These are phyloP conservation scores for Amia ocellicauda DNA, from an alignment of 2,113 vertebrate genomes.

Conservation along the genomic window DNA sequence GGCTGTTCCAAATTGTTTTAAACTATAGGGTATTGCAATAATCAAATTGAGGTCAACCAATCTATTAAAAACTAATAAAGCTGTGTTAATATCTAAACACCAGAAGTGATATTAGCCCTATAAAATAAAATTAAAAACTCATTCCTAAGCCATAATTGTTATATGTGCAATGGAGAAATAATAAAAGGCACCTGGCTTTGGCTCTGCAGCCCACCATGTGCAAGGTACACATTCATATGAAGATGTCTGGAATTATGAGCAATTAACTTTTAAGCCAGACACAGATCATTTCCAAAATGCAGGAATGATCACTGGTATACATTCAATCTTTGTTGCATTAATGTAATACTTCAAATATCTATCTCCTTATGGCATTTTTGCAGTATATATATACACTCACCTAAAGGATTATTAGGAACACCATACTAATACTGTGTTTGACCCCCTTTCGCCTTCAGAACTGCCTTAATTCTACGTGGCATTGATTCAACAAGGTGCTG, in stretches of 20 bases:
- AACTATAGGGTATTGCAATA: slow-evolving; percentile 39
- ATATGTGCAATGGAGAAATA: slow-evolving; percentile 29
- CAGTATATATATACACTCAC: no score
- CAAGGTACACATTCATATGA: not conserved
- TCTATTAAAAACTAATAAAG: slow-evolving; percentile 44
- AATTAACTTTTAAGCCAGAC: not conserved
- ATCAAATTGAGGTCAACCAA: slow-evolving; percentile 36
- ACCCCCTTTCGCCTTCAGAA: no score
- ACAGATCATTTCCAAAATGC: not conserved
- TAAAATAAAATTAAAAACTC: slow-evolving; percentile 41
- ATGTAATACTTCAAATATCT: no score
- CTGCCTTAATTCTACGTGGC: no score
- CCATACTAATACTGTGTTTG: no score
- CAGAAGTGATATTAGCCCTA: slow-evolving; percentile 37
- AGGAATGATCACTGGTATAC: not conserved
- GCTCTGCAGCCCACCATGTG: slow-evolving; percentile 9
- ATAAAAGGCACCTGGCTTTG: slow-evolving; percentile 31
- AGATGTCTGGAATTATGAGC: not conserved
- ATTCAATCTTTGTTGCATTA: no score
- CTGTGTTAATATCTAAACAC: slow-evolving; percentile 37
- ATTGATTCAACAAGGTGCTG: no score
- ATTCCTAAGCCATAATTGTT: slow-evolving; percentile 34
- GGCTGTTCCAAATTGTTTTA: slow-evolving; percentile 22
- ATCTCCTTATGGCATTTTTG: no score
- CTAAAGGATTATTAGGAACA: no score